These are phyloP conservation scores for Meteorus cinctellus DNA, from an alignment of 2,888 invertebrate species.

Conservation along the genomic window DNA sequence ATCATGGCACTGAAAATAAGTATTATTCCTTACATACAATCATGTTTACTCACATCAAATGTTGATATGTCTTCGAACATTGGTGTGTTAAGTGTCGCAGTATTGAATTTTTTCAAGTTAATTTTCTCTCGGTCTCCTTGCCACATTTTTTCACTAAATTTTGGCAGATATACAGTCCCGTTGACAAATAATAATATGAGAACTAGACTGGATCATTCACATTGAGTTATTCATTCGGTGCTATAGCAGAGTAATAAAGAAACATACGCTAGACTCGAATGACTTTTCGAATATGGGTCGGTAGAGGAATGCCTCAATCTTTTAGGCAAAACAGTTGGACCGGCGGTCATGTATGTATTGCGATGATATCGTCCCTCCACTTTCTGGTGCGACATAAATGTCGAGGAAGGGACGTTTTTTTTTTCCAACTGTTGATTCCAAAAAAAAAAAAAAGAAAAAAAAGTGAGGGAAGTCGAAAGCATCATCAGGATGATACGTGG, in stretches of 20 bases:
- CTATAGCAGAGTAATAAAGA: neutral
- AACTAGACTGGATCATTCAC: neutral
- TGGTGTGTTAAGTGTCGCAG: neutral
- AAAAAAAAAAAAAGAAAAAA: neutral
- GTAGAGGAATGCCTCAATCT: slow-evolving; percentile 28
- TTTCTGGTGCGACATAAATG: slow-evolving; percentile 35
- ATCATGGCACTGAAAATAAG: slow-evolving; percentile 43
- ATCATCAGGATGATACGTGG: slow-evolving; percentile 21
- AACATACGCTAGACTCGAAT: slow-evolving; percentile 48
- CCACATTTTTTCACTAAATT: no score
- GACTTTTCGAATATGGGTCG: slow-evolving; percentile 57
- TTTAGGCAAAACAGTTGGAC: slow-evolving; percentile 36
- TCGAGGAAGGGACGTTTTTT: slow-evolving; percentile 28
- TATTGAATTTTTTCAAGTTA: neutral
- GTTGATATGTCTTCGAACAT: slow-evolving; percentile 68
- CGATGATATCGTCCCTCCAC: slow-evolving; percentile 40
- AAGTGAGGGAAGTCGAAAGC: slow-evolving; percentile 1
- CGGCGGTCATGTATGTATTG: slow-evolving; percentile 30
- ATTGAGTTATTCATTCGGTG: neutral
- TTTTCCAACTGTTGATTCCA: slow-evolving; percentile 15
- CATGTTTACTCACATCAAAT: slow-evolving; percentile 67
- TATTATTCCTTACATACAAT: slow-evolving; percentile 47
- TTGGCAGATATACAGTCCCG: no score
- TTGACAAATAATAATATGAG: no score
- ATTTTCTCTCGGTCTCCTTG: no score